These are phyloP conservation scores for Drosophila bunnanda DNA, from an alignment of 2,888 invertebrate genomes.

Conservation along the genomic window DNA sequence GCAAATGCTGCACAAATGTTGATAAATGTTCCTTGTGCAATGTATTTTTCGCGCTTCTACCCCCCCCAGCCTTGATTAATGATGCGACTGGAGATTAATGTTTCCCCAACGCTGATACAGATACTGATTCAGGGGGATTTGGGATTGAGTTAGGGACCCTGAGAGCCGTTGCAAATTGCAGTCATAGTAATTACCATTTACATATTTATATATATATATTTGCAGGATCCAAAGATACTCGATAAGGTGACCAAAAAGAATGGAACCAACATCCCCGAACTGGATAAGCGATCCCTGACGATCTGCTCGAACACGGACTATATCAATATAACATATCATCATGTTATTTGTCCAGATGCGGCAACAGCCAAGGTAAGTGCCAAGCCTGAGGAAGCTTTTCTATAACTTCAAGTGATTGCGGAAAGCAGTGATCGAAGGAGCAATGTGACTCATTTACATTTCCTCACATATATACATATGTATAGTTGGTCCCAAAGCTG, in stretches of 20 bases:
- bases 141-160: not conserved
- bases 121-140: not conserved
- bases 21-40: conserved; percentile 64
- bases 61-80: conserved; percentile 66
- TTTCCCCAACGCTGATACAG: conserved; percentile 31
- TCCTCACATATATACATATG: not conserved
- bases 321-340: conserved; percentile 99
- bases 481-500: not conserved
- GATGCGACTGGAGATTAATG: conserved; percentile 71
- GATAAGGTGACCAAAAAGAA: conserved; percentile 92
- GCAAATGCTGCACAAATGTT: conserved; percentile 69
- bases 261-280: conserved; percentile 87
- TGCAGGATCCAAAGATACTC: conserved; percentile 92
- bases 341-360: conserved; percentile 96
- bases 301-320: conserved; percentile 99
- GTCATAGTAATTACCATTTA: conserved; percentile 21
- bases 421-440: not conserved
- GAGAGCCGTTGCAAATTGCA: conserved; percentile 55
- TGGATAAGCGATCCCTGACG: conserved; percentile 97
- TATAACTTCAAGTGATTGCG: not conserved
- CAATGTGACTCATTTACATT: not conserved
- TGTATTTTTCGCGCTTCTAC: not conserved
- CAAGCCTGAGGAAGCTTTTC: accelerated
- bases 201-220: not conserved
- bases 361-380: conserved; percentile 94